These are phyloP conservation scores for Sympetrum striolatum DNA, from an alignment of 2,888 invertebrate genomes.

Conservation along the genomic window DNA sequence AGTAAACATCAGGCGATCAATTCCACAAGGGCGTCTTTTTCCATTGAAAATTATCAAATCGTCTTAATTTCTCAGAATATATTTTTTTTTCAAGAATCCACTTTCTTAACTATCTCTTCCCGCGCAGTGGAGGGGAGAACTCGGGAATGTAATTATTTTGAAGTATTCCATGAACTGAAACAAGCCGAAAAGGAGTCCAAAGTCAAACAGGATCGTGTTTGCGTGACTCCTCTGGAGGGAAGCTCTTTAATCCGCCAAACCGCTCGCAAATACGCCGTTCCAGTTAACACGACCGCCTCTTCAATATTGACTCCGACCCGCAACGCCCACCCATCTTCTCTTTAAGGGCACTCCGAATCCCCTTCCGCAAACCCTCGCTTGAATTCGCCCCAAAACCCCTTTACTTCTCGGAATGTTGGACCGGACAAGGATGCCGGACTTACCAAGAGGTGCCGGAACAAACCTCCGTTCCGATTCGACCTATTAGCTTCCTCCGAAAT, in stretches of 20 bases:
- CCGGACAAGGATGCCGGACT: not conserved
- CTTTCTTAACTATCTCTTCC: too few relatives aligned
- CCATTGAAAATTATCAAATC: too few relatives aligned
- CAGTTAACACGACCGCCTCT: slow-evolving; percentile 1
- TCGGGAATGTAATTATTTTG: not conserved
- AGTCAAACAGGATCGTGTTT: not conserved
- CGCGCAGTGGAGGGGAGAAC: not conserved
- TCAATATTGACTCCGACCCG: slow-evolving; percentile 31
- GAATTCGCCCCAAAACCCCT: not conserved
- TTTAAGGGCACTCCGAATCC: not conserved
- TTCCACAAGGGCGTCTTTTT: too few relatives aligned
- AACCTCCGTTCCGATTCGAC: not conserved
- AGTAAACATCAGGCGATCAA: too few relatives aligned
- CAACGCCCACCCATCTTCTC: not conserved
- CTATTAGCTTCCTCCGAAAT: not conserved
- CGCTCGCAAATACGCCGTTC: not conserved
- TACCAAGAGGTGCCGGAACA: not conserved
- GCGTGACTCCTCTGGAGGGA: not conserved
- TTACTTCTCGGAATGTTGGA: not conserved
- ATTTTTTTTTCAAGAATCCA: too few relatives aligned
- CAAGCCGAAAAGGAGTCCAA: not conserved
- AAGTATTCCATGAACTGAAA: not conserved
- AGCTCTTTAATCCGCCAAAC: not conserved
- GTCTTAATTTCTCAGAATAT: too few relatives aligned
- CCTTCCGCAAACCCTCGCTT: not conserved